Base-by-base conservation (phyloP, 1,140 invertebrate genomes). In the Sitophilus oryzae region DNA sequence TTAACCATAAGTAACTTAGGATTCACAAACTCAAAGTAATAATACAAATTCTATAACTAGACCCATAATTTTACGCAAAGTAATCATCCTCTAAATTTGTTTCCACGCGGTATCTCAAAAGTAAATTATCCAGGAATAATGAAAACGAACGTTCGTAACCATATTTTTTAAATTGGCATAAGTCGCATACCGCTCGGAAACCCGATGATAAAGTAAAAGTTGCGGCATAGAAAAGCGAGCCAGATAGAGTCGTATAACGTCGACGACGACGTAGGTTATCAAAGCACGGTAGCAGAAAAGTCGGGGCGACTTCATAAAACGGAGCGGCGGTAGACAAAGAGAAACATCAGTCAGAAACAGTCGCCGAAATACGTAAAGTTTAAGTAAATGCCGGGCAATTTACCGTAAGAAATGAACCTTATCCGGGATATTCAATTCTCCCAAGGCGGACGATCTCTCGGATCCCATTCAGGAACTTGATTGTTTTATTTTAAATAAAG, bases 381-480 rank as follows among this genome's bases (percentile, higher is more conserved):
- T 60, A 66, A 66, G 60, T 64, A 66, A 66, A 66, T 64, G 62
- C 49, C 36, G 44, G 51, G 54, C 62, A 63, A 64, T 66, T 64
- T 61, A 46, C 46, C 53, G 48, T 57, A 58, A 62, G 56, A 58
- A 63, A 62, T 58, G 60, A 62, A 64, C 55, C 58, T 61, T 42
- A 59, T 64, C 56, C 62, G 41, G 42, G 54, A 62, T 56, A 62
- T 62, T 63, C 59, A 60, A 63, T 63, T 63, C 59, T 56, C 52
- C 58, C 52, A 56, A 45, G 44, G 40, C 49, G 45, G 36, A 16
- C 36, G 44, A 52, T 47, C 49, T 46, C 36, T 43, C 40, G 40
- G 53, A 56, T 46, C 34, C 30, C 40, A 41, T 42, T 49, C 46
- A 42, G 53, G 53, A 56, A 49, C 45, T 53, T 36, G 51, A 53